A percentile compares a stretch with the other conserved stretches of the same genome.
Conservation (phyloP, 1,140 invertebrate genomes). For the Heliconius hermathena region DNA sequence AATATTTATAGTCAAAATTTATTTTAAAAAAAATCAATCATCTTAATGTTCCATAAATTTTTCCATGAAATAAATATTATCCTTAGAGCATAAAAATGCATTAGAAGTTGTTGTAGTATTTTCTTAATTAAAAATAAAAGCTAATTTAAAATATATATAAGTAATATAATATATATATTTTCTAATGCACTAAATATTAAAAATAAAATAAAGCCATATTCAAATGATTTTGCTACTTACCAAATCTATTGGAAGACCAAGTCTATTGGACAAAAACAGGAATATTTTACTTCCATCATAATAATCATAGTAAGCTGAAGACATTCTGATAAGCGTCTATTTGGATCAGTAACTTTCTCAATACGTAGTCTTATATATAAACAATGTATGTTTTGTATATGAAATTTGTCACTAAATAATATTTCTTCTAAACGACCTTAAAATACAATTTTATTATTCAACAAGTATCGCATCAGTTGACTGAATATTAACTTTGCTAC, state of each 20-base stretch:
- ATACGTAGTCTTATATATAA: slow-evolving; percentile 10
- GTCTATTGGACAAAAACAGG: slow-evolving; percentile 59
- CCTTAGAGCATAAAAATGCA: no score
- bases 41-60: no score
- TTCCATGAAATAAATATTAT: no score
- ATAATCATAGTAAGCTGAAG: slow-evolving; percentile 62
- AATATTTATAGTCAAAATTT: no score
- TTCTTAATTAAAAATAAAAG: not conserved
- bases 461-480: slow-evolving; percentile 20
- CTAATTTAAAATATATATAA: not conserved
- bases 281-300: slow-evolving; percentile 76
- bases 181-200: not conserved
- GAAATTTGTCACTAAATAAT: slow-evolving; percentile 9
- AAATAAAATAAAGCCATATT: not conserved
- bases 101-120: no score
- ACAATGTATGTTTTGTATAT: not conserved
- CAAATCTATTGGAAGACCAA: slow-evolving; percentile 73
- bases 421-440: slow-evolving; percentile 15
- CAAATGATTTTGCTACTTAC: slow-evolving; percentile 52
- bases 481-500: slow-evolving; percentile 26
- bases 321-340: slow-evolving; percentile 44
- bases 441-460: slow-evolving; percentile 19
- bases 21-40: no score
- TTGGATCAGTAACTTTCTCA: slow-evolving; percentile 20
- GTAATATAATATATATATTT: not conserved